Evolutionary conservation across 1,140 invertebrate genomes (phyloP), one percentile per base, ranked within the genome.

Genomic region (Psix sp.): DNA sequence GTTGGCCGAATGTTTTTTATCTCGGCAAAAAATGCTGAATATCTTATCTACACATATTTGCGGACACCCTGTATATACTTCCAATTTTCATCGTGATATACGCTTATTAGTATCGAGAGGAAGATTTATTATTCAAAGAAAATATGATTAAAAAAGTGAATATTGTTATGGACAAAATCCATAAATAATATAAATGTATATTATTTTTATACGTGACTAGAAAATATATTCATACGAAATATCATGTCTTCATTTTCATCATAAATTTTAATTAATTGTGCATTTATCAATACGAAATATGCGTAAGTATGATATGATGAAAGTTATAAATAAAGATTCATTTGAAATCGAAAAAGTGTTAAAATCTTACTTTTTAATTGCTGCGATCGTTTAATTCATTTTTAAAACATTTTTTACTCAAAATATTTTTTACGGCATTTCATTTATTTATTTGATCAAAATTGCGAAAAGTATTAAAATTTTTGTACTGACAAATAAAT

Each of bases 41-140:
- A 46, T 62, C 48, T 62, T 51, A 68, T 59, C 33, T 48, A 40
- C 43, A 17, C 14, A 20, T 35, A 35, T 54, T 54, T 70, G 18
- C 29, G 59, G 51, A 71, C 67, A 71, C 67, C 67, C 67, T 54
- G 40, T 72, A 72, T 72, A 72, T 72, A 65, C 68, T 59, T 65
- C 59, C 68, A 73, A 73, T 73, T 73, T 73, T 66, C 60, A 73
- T 72, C 68, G 36, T 72, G 68, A 72, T 72, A 72, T 72, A 72
- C 59, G 68, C 68, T 72, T 72, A 72, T 72, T 72, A 72, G 68
- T 65, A 72, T 72, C 59, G 59, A 72, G 68, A 65, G 46, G 51
- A 73, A 73, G 70, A 73, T 66, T 73, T 73, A 73, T 73, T 73
- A 66, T 73, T 65, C 60, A 54, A 52, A 65, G 52, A 73, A 73